Evolutionary conservation across 2,797 vertebrate genomes (phyloP).

Genomic region (Muscicapa comitata): DNA sequence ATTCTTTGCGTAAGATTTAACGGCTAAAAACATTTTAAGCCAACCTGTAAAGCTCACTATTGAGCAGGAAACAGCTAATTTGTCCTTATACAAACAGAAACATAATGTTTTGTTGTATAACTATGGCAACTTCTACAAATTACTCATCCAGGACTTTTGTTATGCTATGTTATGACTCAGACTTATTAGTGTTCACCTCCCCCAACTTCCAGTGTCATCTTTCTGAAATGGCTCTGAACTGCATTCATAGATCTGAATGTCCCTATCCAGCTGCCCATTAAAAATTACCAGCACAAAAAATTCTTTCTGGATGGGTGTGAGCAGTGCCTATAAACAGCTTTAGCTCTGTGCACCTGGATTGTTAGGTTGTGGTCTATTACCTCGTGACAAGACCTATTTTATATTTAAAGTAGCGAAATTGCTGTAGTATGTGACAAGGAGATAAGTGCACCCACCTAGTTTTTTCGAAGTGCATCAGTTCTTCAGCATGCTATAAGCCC

Average conservation of each 20-base stretch:
- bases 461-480: slow-evolving; percentile 61
- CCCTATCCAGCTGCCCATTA: background rate
- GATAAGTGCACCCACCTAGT: slow-evolving; percentile 65
- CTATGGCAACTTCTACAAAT: slow-evolving; percentile 57
- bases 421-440: slow-evolving; percentile 59
- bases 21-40: slow-evolving; percentile 9
- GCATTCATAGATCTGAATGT: background rate
- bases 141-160: slow-evolving; percentile 52
- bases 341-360: background rate
- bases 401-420: slow-evolving; percentile 56
- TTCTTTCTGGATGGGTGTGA: background rate
- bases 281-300: background rate
- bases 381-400: slow-evolving; percentile 51
- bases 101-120: slow-evolving; percentile 49
- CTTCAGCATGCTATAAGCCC: slow-evolving; percentile 59
- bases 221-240: background rate
- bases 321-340: background rate
- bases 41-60: background rate
- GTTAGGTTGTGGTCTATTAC: background rate
- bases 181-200: slow-evolving; percentile 12
- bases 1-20: slow-evolving; percentile 18
- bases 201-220: background rate
- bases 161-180: slow-evolving; percentile 51
- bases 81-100: slow-evolving; percentile 56
- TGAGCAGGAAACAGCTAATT: slow-evolving; percentile 41